Evolutionary conservation across 92 coral and sea anemone genomes (phyloP), one percentile per base, ranked within the genome.

Genomic region (Epizoanthus ramosus): DNA sequence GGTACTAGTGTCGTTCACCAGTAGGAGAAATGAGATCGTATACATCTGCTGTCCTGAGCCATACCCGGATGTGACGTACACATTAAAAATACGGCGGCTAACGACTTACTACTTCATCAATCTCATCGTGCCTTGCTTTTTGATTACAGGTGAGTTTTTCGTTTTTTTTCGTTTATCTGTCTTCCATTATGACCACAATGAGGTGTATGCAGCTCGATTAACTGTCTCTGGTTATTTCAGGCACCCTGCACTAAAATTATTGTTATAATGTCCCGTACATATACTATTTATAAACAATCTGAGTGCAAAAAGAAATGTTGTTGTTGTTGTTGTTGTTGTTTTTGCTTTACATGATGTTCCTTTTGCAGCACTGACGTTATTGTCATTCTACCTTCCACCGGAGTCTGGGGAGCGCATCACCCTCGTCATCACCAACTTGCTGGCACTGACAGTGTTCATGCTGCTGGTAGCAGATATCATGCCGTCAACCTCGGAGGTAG

Each of bases 331-430:
- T 28, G 31, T 28, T 28, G 31, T 28, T 28, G 31, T 28, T 28
- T 1, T 37, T 37, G 43, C 15, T 3, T 71, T n/a, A 21, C 39
- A 17, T 72, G 6, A 37, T 3, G 5, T 37, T 66, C 43, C 9
- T 63, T 50, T 79, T 35, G 12, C 81, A 91, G 95, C 88, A 6
- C 80, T 93, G 66, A 92, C 94, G 7, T 79, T 94, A 47, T 71
- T 94, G 84, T 91, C 98, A 43, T 94, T 94, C 85, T 80, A 92
- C 84, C 89, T 94, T 23, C 98, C 98, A 10, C 98, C 98, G 23
- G 98, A 94, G 74, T 94, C 95, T 12, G 98, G 98, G 28, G 98
- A 94, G 60, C 92, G 98, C 18, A 94, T 94, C 10, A 94, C 98
- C 3, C 79, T 94, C 54, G 98, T 94, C 52, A 94, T 94, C 66